Evolutionary conservation across 2,888 invertebrate genomes (phyloP), one percentile per base, ranked within the genome.

Genomic region (Nomada lathburiana): DNA sequence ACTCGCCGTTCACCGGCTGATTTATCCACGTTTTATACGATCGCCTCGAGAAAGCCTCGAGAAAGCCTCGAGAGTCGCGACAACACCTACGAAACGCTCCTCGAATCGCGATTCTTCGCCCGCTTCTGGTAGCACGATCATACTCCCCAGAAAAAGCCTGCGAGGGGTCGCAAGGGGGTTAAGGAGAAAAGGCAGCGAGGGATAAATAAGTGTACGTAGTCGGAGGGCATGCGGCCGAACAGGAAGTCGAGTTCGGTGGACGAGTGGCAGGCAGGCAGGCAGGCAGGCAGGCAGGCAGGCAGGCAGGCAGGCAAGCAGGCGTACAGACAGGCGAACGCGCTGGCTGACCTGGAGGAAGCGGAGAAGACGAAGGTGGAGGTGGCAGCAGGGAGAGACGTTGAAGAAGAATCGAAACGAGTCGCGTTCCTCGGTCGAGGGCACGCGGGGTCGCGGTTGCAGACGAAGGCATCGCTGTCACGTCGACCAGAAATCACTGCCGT

Each of bases 401-500:
- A 67, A 68, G 80, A 74, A 73, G 81, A 60, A 73, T 72, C 78
- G 78, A 79, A 85, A 82, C 76, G 76, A 76, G 84, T 78, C 63
- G 80, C 73, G 81, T 81, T 81, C 74, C 81, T 74, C 73, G 68
- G 55, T 69, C 80, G 80, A 76, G 85, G 83, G 88, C 85, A 82
- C 84, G 55, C 84, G 87, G 71, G 90, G 90, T 90, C 90, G 89
- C 88, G 89, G 88, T 89, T 89, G 86, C 90, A 90, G 90, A 90
- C 90, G 84, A 86, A 90, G 86, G 86, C 88, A 88, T 89, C 85
- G 88, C 90, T 89, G 87, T 90, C 89, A 88, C 90, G 90, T 89
- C 90, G 89, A 86, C 89, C 88, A 91, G 92, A 92, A 92, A 92
- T 92, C 92, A 92, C 90, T 91, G 88, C 82, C 83, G 85, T 77